A percentile compares a stretch with the other conserved stretches of the same genome.
These are phyloP conservation scores for Aphelenchoides fujianensis DNA, from an alignment of 1,140 invertebrate species.

Conservation along the genomic window DNA sequence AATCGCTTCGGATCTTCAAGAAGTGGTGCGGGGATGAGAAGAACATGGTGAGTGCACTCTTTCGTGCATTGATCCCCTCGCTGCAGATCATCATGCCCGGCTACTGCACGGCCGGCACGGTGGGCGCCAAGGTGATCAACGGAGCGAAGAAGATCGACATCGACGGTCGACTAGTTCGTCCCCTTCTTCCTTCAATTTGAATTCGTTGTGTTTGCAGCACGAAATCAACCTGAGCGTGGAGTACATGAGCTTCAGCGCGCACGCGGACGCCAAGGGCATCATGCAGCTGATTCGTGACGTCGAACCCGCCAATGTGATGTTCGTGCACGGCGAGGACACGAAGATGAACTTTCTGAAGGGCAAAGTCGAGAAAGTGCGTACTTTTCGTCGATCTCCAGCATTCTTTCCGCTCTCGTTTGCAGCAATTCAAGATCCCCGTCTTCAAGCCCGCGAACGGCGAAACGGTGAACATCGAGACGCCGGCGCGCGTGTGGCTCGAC, in stretches of 20 bases:
- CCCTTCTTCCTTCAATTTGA: slow-evolving; percentile 21
- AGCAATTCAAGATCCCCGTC: slow-evolving; percentile 54
- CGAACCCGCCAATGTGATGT: slow-evolving; percentile 90
- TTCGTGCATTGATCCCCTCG: too few species aligned
- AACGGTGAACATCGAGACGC: slow-evolving; percentile 37
- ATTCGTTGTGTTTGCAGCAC: slow-evolving; percentile 65
- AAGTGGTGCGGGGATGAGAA: slow-evolving; percentile 97
- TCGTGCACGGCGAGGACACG: slow-evolving; percentile 83
- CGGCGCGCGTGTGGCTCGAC: slow-evolving; percentile 32
- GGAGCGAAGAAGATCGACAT: slow-evolving; percentile 94
- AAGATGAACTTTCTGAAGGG: slow-evolving; percentile 72
- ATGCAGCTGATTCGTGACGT: slow-evolving; percentile 98
- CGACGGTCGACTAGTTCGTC: slow-evolving; percentile 56
- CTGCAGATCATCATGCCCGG: slow-evolving; percentile 98
- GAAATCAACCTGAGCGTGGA: slow-evolving; percentile 97
- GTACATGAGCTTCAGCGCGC: slow-evolving; percentile 99
- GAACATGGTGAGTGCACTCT: too few species aligned
- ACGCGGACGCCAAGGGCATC: slow-evolving; percentile 99
- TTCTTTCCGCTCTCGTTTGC: background rate
- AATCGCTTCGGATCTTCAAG: slow-evolving; percentile 95
- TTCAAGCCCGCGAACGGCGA: slow-evolving; percentile 61
- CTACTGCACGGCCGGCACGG: slow-evolving; percentile 95
- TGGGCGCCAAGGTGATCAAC: slow-evolving; percentile 93
- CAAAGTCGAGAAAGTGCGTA: slow-evolving; percentile 46
- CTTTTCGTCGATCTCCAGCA: slow-evolving; percentile 12